Percentiles rank a stretch among this genome's conserved stretches.
Evolutionary conservation across 2,888 invertebrate genomes (phyloP).

Genomic region (Rhorus exstirpatorius): DNA sequence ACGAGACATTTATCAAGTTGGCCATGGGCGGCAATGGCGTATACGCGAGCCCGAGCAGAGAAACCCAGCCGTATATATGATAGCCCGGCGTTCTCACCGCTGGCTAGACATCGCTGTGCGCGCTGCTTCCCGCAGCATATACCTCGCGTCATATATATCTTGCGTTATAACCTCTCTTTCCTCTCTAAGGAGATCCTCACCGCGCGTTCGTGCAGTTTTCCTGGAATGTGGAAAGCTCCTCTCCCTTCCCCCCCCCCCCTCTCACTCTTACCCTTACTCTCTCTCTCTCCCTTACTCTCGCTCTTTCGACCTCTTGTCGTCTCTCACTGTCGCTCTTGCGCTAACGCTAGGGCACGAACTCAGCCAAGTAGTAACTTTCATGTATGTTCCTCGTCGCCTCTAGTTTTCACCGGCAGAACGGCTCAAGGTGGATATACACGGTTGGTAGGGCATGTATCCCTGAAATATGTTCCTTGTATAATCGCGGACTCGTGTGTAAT

Average conservation of each 20-base stretch:
- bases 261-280: slow-evolving; percentile 2
- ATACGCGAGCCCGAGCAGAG: no score
- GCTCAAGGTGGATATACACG: slow-evolving; percentile 10
- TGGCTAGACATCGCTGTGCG: slow-evolving; percentile 46
- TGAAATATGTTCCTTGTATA: slow-evolving; percentile 53
- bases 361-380: slow-evolving; percentile 59
- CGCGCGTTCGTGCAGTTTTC: slow-evolving; percentile 59
- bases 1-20: slow-evolving; percentile 76
- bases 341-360: slow-evolving; percentile 24
- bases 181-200: slow-evolving; percentile 49
- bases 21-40: slow-evolving; percentile 52
- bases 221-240: slow-evolving; percentile 65
- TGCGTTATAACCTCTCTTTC: slow-evolving; percentile 38
- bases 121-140: slow-evolving; percentile 42
- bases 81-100: slow-evolving; percentile 13
- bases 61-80: slow-evolving; percentile 29
- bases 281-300: neutral
- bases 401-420: slow-evolving; percentile 42
- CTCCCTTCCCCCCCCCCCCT: slow-evolving; percentile 7
- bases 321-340: slow-evolving; percentile 25
- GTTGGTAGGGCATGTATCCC: neutral
- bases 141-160: slow-evolving; percentile 36
- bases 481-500: neutral
- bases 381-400: slow-evolving; percentile 56
- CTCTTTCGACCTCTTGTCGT: slow-evolving; percentile 16